Evolutionary conservation across 2,113 vertebrate genomes (phyloP).

Genomic region (Astur gentilis): DNA sequence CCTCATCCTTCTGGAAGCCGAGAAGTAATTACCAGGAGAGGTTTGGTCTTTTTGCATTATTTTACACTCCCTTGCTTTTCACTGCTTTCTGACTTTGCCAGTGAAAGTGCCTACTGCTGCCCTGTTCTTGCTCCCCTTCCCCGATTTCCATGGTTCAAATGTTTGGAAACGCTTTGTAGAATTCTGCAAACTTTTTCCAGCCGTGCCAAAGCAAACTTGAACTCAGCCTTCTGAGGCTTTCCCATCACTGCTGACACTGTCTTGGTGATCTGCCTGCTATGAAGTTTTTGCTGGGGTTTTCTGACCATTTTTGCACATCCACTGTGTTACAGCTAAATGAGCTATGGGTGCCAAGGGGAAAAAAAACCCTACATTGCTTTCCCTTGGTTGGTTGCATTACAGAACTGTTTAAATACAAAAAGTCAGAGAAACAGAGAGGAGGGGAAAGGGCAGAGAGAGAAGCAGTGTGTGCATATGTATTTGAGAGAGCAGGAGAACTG

Average conservation of each 20-base stretch:
- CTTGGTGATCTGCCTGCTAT: conserved; percentile 31
- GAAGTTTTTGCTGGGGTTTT: conserved; percentile 32
- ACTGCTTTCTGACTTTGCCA: not conserved
- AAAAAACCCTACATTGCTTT: not conserved
- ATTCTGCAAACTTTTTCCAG: conserved; percentile 14
- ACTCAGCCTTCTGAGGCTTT: conserved; percentile 55
- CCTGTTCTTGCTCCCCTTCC: not conserved
- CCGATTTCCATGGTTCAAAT: conserved; percentile 14
- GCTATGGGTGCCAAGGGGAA: not conserved
- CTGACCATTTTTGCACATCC: conserved; percentile 45
- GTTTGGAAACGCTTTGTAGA: conserved; percentile 5
- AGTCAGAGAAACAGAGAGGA: not conserved
- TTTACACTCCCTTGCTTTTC: not conserved
- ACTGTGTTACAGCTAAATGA: conserved; percentile 8
- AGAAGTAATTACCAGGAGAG: not conserved
- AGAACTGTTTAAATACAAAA: not conserved
- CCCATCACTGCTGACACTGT: conserved; percentile 26
- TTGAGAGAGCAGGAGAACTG: not conserved
- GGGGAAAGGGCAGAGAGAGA: not conserved
- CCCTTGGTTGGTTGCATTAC: not conserved
- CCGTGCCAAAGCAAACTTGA: conserved; percentile 57
- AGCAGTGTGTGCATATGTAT: not conserved
- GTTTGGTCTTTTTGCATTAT: not conserved
- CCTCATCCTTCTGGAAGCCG: not conserved
- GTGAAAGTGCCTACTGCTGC: not conserved